A percentile compares a stretch with the other conserved stretches of the same genome.
Evolutionary conservation across 2,888 invertebrate genomes (phyloP).

Genomic region (Polymixis lichenea): DNA sequence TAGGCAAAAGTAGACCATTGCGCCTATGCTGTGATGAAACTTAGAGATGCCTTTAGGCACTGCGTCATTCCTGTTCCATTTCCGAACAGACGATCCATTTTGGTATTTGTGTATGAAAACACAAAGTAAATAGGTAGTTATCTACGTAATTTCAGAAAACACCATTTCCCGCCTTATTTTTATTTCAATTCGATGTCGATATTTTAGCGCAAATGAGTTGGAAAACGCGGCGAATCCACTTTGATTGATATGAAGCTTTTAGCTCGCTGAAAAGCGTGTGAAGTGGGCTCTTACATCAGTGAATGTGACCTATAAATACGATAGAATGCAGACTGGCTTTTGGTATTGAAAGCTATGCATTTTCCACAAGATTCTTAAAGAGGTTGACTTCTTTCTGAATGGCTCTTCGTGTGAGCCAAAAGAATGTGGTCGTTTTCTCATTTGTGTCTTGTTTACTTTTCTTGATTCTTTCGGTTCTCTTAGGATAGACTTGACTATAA

Average conservation of each 20-base stretch:
- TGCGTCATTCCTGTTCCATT: conserved; percentile 12
- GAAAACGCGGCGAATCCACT: conserved; percentile 2
- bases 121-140: not conserved
- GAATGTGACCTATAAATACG: conserved; percentile 46
- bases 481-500: too few relatives aligned
- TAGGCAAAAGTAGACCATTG: not conserved
- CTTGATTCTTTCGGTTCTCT: not conserved
- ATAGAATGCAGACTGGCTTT: conserved; percentile 28
- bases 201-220: conserved; percentile 15
- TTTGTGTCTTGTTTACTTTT: conserved; percentile 23
- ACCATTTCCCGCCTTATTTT: not conserved
- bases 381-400: conserved; percentile 35
- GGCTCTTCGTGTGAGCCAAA: conserved; percentile 6
- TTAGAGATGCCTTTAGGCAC: not conserved
- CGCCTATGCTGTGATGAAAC: not conserved
- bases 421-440: conserved; percentile 26
- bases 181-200: not conserved
- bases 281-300: conserved; percentile 31
- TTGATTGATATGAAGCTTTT: conserved; percentile 11
- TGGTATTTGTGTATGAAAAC: not conserved
- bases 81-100: conserved; percentile 1
- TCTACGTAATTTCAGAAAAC: conserved; percentile 1
- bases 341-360: conserved; percentile 54
- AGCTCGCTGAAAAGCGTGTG: conserved; percentile 10
- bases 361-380: conserved; percentile 44